phyloP scores from a whole-genome alignment of 2,113 vertebrate genomes.

The Spheniscus mendiculus region DNA sequence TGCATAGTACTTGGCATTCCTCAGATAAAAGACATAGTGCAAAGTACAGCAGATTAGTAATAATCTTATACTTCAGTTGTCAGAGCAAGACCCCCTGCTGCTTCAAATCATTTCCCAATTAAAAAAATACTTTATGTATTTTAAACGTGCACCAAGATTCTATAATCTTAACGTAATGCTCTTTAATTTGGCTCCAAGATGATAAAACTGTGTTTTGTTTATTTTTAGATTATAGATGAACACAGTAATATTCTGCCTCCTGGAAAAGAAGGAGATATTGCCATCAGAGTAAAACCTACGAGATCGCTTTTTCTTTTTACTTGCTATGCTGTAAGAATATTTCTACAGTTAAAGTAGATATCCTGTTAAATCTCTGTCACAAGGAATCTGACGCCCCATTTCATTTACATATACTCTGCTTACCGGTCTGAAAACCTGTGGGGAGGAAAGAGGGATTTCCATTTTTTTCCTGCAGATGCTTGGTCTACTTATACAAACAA shows the following conservation, averaged over 20 bases:
- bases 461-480: neutral
- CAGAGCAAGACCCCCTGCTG: neutral
- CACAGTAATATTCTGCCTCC: slow-evolving; percentile 70
- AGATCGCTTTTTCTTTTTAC: slow-evolving; percentile 78
- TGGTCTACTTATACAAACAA: neutral
- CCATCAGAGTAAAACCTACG: slow-evolving; percentile 74
- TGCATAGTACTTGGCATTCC: neutral
- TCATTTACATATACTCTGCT: neutral
- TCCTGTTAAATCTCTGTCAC: neutral
- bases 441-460: neutral
- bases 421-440: neutral
- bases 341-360: neutral
- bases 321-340: slow-evolving; percentile 75
- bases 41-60: neutral
- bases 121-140: neutral
- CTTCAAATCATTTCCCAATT: neutral
- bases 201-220: neutral
- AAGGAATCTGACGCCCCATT: neutral
- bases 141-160: neutral
- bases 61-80: neutral
- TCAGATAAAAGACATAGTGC: neutral
- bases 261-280: slow-evolving; percentile 82
- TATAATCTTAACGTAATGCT: neutral
- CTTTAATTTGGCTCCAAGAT: neutral
- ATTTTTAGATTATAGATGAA: slow-evolving; percentile 79